Conservation (phyloP, 2,113 vertebrate species). For the Thunnus maccoyii region DNA sequence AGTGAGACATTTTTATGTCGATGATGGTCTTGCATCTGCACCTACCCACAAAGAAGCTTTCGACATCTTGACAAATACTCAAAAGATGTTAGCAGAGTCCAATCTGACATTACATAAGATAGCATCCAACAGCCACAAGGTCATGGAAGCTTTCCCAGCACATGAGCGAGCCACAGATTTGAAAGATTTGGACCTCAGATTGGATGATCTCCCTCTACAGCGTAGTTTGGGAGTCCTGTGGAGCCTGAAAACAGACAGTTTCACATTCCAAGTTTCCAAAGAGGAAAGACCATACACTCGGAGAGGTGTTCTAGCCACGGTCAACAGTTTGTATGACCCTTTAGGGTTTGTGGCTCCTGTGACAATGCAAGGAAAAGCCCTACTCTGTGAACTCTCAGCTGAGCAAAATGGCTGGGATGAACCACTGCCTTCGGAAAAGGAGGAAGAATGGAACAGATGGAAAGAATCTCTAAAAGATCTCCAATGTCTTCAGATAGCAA, state of each 20-base stretch:
- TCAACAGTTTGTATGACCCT: background rate
- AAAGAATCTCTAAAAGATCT: background rate
- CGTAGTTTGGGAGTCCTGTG: constrained; percentile 21
- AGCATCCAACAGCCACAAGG: no score
- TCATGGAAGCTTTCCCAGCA: no score
- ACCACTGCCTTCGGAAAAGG: background rate
- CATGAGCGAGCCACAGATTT: background rate
- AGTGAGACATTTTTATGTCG: constrained; percentile 13
- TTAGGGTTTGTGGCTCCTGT: no score
- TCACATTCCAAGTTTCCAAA: constrained; percentile 12
- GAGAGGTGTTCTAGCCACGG: background rate
- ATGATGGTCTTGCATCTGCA: constrained; percentile 14
- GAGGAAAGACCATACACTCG: background rate
- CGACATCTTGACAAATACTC: no score
- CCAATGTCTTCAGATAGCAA: background rate
- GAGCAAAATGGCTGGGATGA: background rate
- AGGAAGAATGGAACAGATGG: no score
- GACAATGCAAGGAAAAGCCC: no score
- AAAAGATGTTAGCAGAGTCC: no score
- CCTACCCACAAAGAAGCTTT: background rate
- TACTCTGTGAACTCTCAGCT: no score
- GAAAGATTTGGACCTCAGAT: constrained; percentile 7
- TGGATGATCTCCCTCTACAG: background rate
- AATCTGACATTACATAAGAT: no score
- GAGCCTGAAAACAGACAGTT: constrained; percentile 5